Percentiles rank a stretch among this genome's conserved stretches.
Evolutionary conservation across 2,888 invertebrate genomes (phyloP).

Genomic region (Cremastinae sp.): DNA sequence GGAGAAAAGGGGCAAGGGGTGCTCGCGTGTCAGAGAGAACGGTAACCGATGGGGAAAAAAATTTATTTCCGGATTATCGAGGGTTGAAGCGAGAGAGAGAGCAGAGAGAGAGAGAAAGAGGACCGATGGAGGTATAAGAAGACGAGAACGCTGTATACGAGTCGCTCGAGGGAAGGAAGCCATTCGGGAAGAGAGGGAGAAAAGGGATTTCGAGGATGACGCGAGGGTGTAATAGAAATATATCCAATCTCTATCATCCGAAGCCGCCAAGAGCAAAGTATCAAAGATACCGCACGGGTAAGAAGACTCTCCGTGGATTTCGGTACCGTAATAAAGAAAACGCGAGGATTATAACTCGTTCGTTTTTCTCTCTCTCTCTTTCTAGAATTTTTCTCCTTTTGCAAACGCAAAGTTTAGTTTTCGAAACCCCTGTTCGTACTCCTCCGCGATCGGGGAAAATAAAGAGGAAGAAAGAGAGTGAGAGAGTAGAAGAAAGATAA

Average conservation of each 20-base stretch:
- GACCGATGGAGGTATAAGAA: slow-evolving; percentile 27
- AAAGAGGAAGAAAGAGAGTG: too few relatives aligned
- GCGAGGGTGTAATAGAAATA: slow-evolving; percentile 31
- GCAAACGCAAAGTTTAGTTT: too few relatives aligned
- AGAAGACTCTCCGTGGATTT: slow-evolving; percentile 17
- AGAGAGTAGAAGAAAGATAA: too few relatives aligned
- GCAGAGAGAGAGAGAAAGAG: background rate
- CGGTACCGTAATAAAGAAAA: background rate
- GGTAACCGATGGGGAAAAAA: slow-evolving; percentile 55
- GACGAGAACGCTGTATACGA: slow-evolving; percentile 28
- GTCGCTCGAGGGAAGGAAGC: slow-evolving; percentile 24
- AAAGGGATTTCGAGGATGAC: slow-evolving; percentile 18
- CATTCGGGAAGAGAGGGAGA: slow-evolving; percentile 19
- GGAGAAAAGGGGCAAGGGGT: background rate
- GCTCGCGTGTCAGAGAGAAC: slow-evolving; percentile 19
- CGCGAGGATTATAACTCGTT: slow-evolving; percentile 8
- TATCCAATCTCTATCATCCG: slow-evolving; percentile 51
- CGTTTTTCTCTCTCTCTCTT: background rate
- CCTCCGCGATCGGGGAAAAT: too few relatives aligned
- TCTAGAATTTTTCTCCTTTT: too few relatives aligned
- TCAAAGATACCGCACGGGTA: background rate
- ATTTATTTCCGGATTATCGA: slow-evolving; percentile 71
- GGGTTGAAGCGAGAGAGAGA: slow-evolving; percentile 3
- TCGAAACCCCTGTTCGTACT: too few relatives aligned
- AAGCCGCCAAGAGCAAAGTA: slow-evolving; percentile 12